Evolutionary conservation across 1,140 invertebrate genomes (phyloP).

Genomic region (Polypedilum pembai): DNA sequence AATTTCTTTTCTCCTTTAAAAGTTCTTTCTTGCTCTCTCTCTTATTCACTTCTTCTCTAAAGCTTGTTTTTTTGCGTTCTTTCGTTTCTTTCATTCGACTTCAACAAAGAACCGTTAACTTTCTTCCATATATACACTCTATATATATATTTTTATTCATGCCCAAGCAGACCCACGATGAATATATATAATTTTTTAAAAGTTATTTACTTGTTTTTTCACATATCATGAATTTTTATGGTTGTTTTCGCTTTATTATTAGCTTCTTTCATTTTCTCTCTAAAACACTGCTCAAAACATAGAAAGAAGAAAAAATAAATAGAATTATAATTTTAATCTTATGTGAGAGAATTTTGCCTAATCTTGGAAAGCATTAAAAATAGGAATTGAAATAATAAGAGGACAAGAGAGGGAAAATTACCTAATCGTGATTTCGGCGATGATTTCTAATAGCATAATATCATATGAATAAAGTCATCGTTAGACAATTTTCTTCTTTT

Average conservation of each 20-base stretch:
- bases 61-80: constrained; percentile 25
- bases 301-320: too few species aligned
- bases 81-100: neutral
- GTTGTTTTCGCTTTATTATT: constrained; percentile 26
- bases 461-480: constrained; percentile 11
- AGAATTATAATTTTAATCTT: too few species aligned
- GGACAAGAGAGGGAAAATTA: neutral
- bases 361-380: too few species aligned
- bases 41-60: neutral
- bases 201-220: constrained; percentile 27
- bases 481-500: neutral
- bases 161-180: neutral
- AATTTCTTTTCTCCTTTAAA: neutral
- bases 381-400: neutral
- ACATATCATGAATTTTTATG: constrained; percentile 28
- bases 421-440: neutral
- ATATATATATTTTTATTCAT: neutral
- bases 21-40: constrained; percentile 10
- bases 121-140: neutral
- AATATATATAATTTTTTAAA: constrained; percentile 10
- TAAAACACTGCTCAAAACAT: too few species aligned
- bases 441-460: neutral
- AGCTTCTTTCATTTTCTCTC: neutral
- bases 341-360: too few species aligned
- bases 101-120: constrained; percentile 25